Base-by-base conservation (phyloP, 1,140 invertebrate species). In the Sycophila sp. region DNA sequence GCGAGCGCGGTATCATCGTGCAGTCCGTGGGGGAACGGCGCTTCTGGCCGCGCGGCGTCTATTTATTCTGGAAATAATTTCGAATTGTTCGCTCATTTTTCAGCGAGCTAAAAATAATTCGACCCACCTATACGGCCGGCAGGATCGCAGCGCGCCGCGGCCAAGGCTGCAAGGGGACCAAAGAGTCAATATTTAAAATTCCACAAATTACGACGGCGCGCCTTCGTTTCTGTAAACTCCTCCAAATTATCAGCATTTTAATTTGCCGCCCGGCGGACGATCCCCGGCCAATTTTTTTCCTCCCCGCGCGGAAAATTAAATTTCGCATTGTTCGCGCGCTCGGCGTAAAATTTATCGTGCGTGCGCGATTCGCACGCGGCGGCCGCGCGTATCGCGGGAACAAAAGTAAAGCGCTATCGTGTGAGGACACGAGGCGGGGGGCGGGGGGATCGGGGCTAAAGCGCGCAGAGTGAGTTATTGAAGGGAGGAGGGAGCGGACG, bases 1-100 rank as follows among this genome's bases (percentile, higher is more conserved):
- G n/a, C n/a, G n/a, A n/a, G n/a, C 75, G 71, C 72, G 74, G 77
- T 75, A 83, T 82, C 80, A 81, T 80, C 80, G 83, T 84, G 83
- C 81, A 83, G 81, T 84, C 80, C 74, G 80, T 77, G 67, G 65
- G 76, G 65, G 67, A 74, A 55, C 5, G 30, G 51, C 24, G 65
- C 53, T 59, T 47, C 65, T 55, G 65, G 30, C 65, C 55, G 26
- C 11, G 32, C 15, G 38, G 40, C n/a, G 5, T 59, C 55, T 68
- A 68, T 68, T 68, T 68, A 68, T 68, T 59, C 55, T 68, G 53
- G 17, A 59, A 68, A 68, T 68, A 76, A 74, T 76, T 62, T 45
- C 63, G 30, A 66, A 76, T 74, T 75, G 40, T 73, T 42, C 65
- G 63, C 58, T 55, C 55, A 55, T 24, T 71, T 76, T 71, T 63